Base-by-base conservation (phyloP, 2,888 invertebrate genomes). In the Metalampra italica region DNA sequence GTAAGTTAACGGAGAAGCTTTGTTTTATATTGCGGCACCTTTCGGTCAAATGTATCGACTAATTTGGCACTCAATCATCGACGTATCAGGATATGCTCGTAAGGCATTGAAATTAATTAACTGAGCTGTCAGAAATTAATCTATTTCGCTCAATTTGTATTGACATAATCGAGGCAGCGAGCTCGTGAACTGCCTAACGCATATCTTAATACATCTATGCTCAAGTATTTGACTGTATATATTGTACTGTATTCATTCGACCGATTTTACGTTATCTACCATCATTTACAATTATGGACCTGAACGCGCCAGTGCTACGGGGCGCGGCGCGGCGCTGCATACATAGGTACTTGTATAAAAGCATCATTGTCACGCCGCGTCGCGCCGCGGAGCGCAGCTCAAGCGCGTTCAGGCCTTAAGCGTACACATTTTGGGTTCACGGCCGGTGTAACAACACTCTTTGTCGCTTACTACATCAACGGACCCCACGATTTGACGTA, bases 1-100 rank as follows among this genome's bases (percentile, higher is more conserved):
- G 63, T 78, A 81, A 80, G 79, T 74, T 75, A 68, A 74, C 68
- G 64, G 65, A 67, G 66, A 55, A 76, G 77, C 82, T 81, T 84
- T 78, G 78, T 73, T 68, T 68, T 68, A 78, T 68, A 77, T 66
- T 64, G 71, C 74, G 67, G 60, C 56, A 56, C 54, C 53, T 55
- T 51, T 69, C 66, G 65, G 60, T 71, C 66, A 57, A 72, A 71
- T 65, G 62, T 55, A 52, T 66, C 63, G 14, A 39, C 13, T 39
- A 14, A 9, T 39, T n/a, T 34, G 9, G 34, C 9, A 11, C 11
- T 55, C 30, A 44, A 39, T 29, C 36, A 45, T 46, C 22, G 46
- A 41, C 29, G 36, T 38, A 46, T 43, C 36, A 51, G 46, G 45
- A 50, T 48, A 14, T 43, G 12, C 12, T 13, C 22, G 22, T 22